These are phyloP conservation scores for Oenanthe oenanthe DNA, from an alignment of 2,113 vertebrate species.

Conservation along the genomic window DNA sequence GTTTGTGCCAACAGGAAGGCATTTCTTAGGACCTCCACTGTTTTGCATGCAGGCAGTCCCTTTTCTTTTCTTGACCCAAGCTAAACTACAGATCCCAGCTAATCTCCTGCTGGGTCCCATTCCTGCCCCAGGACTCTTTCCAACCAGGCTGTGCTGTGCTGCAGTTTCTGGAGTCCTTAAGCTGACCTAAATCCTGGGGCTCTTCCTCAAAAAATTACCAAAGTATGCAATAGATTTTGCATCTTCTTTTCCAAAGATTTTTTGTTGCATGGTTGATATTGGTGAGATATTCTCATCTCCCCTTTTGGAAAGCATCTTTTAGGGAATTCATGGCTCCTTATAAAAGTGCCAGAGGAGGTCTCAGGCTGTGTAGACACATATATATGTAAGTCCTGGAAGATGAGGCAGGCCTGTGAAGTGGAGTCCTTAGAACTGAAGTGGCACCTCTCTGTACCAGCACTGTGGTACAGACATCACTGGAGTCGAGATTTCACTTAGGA, in stretches of 20 bases:
- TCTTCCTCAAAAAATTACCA: background rate
- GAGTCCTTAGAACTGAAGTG: background rate
- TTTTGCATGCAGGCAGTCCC: background rate
- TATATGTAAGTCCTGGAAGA: background rate
- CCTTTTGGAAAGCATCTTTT: background rate
- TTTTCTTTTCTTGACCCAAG: background rate
- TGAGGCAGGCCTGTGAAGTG: background rate
- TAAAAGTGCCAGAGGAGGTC: background rate
- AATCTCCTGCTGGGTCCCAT: background rate
- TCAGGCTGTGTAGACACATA: accelerated
- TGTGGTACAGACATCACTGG: background rate
- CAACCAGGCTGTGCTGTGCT: background rate
- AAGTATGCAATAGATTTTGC: background rate
- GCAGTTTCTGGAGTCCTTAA: background rate
- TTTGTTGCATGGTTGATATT: background rate
- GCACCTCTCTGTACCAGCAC: background rate
- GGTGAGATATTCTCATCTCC: background rate
- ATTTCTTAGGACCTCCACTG: background rate
- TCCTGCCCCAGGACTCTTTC: background rate
- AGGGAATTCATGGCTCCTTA: background rate
- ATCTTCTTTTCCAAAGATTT: background rate
- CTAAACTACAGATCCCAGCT: background rate
- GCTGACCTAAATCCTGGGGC: background rate
- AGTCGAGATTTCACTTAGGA: background rate
- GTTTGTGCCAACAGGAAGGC: background rate